phyloP scores from a whole-genome alignment of 2,113 vertebrate species.

The Lycaon pictus region DNA sequence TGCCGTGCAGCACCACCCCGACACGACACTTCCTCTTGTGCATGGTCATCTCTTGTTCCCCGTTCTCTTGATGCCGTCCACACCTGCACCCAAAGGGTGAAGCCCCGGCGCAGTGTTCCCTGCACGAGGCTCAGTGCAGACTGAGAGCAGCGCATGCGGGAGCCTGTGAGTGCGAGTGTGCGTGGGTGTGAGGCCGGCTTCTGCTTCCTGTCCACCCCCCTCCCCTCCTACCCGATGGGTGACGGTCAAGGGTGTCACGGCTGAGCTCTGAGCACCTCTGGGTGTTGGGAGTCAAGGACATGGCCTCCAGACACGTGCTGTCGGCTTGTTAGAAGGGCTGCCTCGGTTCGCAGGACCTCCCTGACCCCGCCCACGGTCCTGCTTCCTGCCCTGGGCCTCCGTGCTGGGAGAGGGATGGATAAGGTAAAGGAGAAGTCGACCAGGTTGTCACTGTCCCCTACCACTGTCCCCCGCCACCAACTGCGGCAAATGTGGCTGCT shows the following conservation, averaged over 20 bases:
- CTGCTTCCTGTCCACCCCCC: neutral
- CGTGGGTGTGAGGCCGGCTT: neutral
- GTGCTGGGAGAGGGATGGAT: neutral
- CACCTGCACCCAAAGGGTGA: neutral
- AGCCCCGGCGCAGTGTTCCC: neutral
- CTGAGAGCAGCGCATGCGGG: neutral
- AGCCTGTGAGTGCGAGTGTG: neutral
- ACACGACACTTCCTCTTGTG: fast-evolving
- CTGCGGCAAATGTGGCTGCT: neutral
- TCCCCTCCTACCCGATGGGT: neutral
- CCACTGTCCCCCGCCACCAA: neutral
- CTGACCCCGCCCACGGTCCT: neutral
- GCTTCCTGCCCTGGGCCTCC: neutral
- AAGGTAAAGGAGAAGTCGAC: neutral
- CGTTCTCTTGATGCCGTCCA: neutral
- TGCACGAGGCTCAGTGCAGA: neutral
- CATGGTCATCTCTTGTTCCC: neutral
- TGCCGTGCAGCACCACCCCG: neutral
- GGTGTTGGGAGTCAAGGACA: neutral
- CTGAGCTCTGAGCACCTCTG: neutral
- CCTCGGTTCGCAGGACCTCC: neutral
- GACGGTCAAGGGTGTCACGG: neutral
- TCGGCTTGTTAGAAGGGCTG: neutral
- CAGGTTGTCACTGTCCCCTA: neutral
- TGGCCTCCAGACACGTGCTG: neutral